Conservation (phyloP, 2,797 vertebrate species). For the Phalanger gymnotis region DNA sequence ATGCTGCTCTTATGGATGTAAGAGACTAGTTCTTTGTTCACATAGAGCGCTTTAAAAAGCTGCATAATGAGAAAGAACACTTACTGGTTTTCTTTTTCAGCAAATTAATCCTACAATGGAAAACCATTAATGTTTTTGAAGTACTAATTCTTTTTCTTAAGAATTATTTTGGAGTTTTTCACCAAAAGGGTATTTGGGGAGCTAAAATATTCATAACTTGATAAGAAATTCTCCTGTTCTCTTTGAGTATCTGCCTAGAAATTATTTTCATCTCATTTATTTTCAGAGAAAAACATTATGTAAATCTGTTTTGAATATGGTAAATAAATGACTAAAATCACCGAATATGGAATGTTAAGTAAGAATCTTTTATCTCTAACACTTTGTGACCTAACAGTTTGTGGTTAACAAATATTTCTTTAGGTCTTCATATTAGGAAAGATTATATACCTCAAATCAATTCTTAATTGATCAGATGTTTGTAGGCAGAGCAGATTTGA, state of each 20-base stretch:
- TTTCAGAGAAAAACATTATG: constrained; percentile 41
- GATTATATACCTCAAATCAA: background rate
- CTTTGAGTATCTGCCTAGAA: background rate
- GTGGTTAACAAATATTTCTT: constrained; percentile 21
- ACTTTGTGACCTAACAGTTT: constrained; percentile 14
- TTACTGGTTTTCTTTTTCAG: constrained; percentile 69
- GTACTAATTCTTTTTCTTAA: background rate
- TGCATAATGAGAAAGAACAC: constrained; percentile 46
- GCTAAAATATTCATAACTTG: constrained; percentile 4
- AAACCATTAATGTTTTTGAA: constrained; percentile 56
- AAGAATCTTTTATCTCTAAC: constrained; percentile 31
- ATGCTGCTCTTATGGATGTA: constrained; percentile 94
- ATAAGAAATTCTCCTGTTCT: constrained; percentile 19
- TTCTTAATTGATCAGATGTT: background rate
- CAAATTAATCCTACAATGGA: constrained; percentile 62
- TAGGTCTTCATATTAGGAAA: background rate
- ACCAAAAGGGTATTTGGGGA: constrained; percentile 12
- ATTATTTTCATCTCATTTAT: constrained; percentile 44
- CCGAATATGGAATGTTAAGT: background rate
- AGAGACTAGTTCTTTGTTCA: constrained; percentile 84
- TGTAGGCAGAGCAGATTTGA: background rate
- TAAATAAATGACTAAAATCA: constrained; percentile 35
- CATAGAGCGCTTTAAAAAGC: constrained; percentile 54
- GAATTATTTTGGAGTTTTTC: constrained; percentile 37
- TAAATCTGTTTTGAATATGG: constrained; percentile 23